A percentile compares a stretch with the other conserved stretches of the same genome.
These are phyloP conservation scores for Lasioglossum vierecki DNA, from an alignment of 2,888 invertebrate species.

Conservation along the genomic window DNA sequence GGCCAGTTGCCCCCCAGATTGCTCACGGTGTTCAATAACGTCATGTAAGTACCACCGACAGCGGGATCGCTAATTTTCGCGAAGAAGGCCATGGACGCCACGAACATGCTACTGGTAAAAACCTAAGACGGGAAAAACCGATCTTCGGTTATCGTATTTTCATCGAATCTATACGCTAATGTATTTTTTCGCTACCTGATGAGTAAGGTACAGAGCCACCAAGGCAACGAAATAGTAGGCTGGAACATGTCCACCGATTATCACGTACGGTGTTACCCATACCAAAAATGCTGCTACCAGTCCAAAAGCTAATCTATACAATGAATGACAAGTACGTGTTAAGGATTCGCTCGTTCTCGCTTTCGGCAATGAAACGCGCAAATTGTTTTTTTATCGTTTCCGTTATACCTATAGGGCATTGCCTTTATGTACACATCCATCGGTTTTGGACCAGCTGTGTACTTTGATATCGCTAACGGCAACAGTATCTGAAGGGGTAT, in stretches of 20 bases:
- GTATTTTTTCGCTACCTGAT: slow-evolving; percentile 89
- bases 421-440: slow-evolving; percentile 95
- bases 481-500: slow-evolving; percentile 97
- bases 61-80: slow-evolving; percentile 98
- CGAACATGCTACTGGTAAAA: slow-evolving; percentile 98
- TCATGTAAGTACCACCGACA: slow-evolving; percentile 99
- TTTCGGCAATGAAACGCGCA: slow-evolving; percentile 4
- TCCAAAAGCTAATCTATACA: slow-evolving; percentile 91
- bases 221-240: slow-evolving; percentile 91
- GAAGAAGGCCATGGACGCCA: slow-evolving; percentile 98
- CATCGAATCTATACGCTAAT: not conserved
- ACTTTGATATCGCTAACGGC: slow-evolving; percentile 93
- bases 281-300: slow-evolving; percentile 93
- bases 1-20: slow-evolving; percentile 99
- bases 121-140: slow-evolving; percentile 86
- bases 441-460: slow-evolving; percentile 95
- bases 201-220: slow-evolving; percentile 92
- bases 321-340: slow-evolving; percentile 33
- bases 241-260: slow-evolving; percentile 88
- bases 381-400: slow-evolving; percentile 9
- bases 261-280: slow-evolving; percentile 91
- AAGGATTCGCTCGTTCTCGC: not conserved
- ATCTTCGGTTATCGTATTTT: not conserved
- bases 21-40: slow-evolving; percentile 96
- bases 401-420: slow-evolving; percentile 89